Conservation (phyloP, 2,797 vertebrate genomes). For the Oreortyx pictus region DNA sequence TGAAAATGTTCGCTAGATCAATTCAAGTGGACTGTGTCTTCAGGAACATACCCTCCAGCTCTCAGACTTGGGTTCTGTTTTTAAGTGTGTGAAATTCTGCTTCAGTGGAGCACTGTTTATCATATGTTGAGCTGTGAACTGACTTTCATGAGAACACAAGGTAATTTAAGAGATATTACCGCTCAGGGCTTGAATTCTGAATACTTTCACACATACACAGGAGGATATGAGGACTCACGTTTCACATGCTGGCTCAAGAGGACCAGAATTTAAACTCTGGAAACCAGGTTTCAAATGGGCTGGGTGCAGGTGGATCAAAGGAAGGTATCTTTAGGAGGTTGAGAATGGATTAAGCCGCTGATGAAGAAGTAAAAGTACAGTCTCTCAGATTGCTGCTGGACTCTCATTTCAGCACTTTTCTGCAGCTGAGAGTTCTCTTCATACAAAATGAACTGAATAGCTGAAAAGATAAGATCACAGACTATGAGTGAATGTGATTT, state of each 20-base stretch:
- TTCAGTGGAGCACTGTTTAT: neutral
- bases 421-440: neutral
- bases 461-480: neutral
- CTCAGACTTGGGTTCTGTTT: neutral
- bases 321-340: neutral
- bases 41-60: neutral
- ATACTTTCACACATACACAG: neutral
- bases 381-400: neutral
- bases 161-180: neutral
- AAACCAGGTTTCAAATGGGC: neutral
- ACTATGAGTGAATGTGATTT: neutral
- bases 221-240: neutral
- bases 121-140: neutral
- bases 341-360: neutral
- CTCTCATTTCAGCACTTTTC: neutral
- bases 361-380: neutral
- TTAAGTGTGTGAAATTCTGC: neutral
- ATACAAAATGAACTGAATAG: neutral
- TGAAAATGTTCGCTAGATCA: neutral
- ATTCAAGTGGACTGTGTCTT: neutral
- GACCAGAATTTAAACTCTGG: neutral
- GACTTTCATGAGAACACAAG: neutral
- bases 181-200: neutral
- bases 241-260: neutral
- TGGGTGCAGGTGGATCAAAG: neutral